Percentiles rank a stretch among this genome's conserved stretches.
phyloP scores from a whole-genome alignment of 1,140 invertebrate species.

The Heliothis subflexa region DNA sequence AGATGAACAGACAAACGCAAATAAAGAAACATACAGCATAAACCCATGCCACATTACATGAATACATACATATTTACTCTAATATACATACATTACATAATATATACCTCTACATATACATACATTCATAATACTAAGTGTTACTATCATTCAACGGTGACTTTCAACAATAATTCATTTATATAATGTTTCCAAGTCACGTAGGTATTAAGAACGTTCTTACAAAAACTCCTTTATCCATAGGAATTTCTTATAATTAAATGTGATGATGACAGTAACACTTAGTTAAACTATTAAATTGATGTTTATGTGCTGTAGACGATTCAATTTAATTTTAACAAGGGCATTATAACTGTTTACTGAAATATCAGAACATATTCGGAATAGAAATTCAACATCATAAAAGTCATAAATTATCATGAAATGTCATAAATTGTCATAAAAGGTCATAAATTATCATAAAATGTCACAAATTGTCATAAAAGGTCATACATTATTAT shows the following conservation, averaged over 20 bases:
- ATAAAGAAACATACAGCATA: slow-evolving; percentile 28
- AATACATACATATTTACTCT: not conserved
- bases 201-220: too few relatives aligned
- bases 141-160: not conserved
- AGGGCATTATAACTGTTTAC: too few relatives aligned
- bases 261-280: not conserved
- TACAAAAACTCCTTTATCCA: too few relatives aligned
- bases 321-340: too few relatives aligned
- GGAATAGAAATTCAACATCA: too few relatives aligned
- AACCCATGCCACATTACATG: slow-evolving; percentile 42
- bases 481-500: not conserved
- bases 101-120: slow-evolving; percentile 5
- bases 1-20: slow-evolving; percentile 27
- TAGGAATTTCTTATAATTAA: too few relatives aligned
- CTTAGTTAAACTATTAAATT: not conserved
- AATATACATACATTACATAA: not conserved
- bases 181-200: not conserved
- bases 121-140: not conserved
- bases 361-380: too few relatives aligned
- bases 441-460: too few relatives aligned
- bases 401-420: too few relatives aligned
- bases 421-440: too few relatives aligned
- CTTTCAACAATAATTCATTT: too few relatives aligned
- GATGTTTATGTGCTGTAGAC: slow-evolving; percentile 8
- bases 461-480: too few relatives aligned